Evolutionary conservation across 2,797 vertebrate genomes (phyloP).

Genomic region (Myiotriccus ornatus): DNA sequence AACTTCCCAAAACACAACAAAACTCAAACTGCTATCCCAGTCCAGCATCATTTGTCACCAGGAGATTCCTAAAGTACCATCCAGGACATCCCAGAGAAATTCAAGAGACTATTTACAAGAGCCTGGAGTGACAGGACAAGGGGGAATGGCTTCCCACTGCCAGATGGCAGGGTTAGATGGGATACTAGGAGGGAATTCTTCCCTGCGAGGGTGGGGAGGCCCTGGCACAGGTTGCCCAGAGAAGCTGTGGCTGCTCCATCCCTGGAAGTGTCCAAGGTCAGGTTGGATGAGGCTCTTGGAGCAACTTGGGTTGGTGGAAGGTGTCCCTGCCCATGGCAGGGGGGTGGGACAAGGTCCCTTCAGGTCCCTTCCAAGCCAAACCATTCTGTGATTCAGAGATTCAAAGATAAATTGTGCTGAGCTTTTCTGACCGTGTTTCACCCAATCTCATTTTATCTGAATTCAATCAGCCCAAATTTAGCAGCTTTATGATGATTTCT

Average conservation of each 20-base stretch:
- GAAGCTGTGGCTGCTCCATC: not conserved
- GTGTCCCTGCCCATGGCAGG: not conserved
- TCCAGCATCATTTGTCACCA: not conserved
- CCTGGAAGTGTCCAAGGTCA: not conserved
- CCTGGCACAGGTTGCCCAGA: not conserved
- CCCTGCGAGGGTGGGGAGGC: fast-evolving
- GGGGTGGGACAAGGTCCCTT: not conserved
- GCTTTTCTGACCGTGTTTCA: not conserved
- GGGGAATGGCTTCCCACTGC: not conserved
- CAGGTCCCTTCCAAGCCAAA: not conserved
- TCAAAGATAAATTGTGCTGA: not conserved
- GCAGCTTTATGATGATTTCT: not conserved
- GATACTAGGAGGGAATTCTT: not conserved
- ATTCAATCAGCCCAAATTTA: not conserved
- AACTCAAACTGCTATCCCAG: not conserved
- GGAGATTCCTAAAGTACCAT: not conserved
- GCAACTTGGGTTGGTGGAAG: fast-evolving
- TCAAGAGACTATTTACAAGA: not conserved
- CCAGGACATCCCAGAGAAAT: not conserved
- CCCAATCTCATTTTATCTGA: not conserved
- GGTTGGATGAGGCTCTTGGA: fast-evolving
- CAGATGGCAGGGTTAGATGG: not conserved
- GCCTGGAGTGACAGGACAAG: not conserved
- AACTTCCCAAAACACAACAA: not conserved
- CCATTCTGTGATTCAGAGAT: not conserved